phyloP scores from a whole-genome alignment of 2,113 vertebrate species.

The Hymenochirus boettgeri region DNA sequence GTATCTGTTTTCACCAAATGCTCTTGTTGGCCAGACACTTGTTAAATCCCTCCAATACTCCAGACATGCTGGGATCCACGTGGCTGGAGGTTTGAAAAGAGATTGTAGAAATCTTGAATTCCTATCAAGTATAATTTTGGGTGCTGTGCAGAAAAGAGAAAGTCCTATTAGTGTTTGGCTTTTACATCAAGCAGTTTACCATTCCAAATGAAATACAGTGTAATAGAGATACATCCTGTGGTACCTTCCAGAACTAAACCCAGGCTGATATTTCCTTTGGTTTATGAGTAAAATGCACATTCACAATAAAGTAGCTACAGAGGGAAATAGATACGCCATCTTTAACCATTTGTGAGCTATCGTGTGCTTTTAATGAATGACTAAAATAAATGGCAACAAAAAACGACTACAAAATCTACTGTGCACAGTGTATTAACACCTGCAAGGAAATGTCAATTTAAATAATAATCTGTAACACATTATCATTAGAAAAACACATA shows the following conservation, averaged over 20 bases:
- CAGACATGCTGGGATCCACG: conserved; percentile 40
- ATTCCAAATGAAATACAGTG: conserved; percentile 37
- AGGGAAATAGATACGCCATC: no score
- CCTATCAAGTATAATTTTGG: conserved; percentile 41
- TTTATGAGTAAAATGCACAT: conserved; percentile 24
- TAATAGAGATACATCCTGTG: conserved; percentile 39
- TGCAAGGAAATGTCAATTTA: no score
- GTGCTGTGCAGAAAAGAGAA: conserved; percentile 31
- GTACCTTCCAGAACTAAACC: conserved; percentile 27
- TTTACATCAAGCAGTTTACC: conserved; percentile 39
- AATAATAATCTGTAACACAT: no score
- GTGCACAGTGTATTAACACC: no score
- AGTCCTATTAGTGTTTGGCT: conserved; percentile 41
- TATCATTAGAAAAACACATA: no score
- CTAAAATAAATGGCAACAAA: no score
- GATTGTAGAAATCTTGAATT: conserved; percentile 41
- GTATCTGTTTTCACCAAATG: conserved; percentile 38
- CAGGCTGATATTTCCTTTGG: conserved; percentile 26
- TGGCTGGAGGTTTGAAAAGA: conserved; percentile 34
- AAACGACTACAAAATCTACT: no score
- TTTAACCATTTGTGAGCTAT: no score
- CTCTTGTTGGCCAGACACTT: conserved; percentile 35
- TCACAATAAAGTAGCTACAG: conserved; percentile 14
- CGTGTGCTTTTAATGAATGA: no score
- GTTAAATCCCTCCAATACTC: conserved; percentile 35